These are phyloP conservation scores for Phytoseiulus persimilis DNA, from an alignment of 2,888 invertebrate species.

Conservation along the genomic window DNA sequence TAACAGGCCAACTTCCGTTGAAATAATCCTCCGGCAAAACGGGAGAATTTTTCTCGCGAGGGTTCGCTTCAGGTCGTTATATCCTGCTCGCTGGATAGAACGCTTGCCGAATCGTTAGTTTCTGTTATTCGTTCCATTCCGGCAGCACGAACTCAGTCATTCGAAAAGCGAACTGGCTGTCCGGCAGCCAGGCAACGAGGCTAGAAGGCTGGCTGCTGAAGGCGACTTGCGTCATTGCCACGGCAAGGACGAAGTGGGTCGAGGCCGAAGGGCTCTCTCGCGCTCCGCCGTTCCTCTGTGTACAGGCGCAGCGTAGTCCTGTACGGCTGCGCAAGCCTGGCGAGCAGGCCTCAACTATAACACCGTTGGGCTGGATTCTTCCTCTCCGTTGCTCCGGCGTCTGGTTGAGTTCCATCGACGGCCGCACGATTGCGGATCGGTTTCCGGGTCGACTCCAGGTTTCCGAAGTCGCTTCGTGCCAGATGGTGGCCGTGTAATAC, in stretches of 20 bases:
- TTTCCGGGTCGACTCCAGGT: too few relatives aligned
- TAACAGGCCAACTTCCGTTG: background rate
- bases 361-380: background rate
- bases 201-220: background rate
- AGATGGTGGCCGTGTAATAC: too few relatives aligned
- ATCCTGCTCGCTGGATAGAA: background rate
- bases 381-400: background rate
- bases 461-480: too few relatives aligned
- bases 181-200: background rate
- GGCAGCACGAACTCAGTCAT: background rate
- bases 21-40: background rate
- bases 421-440: background rate
- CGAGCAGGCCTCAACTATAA: background rate
- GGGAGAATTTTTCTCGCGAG: background rate
- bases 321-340: background rate
- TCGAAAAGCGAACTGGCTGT: background rate
- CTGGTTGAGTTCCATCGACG: background rate
- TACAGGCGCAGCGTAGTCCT: background rate
- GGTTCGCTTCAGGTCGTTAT: background rate
- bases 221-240: background rate
- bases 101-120: background rate
- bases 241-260: slow-evolving; percentile 5
- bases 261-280: background rate
- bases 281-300: background rate
- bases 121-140: background rate